A percentile compares a stretch with the other conserved stretches of the same genome.
phyloP scores from a whole-genome alignment of 1,140 invertebrate genomes.

The Papilio glaucus region DNA sequence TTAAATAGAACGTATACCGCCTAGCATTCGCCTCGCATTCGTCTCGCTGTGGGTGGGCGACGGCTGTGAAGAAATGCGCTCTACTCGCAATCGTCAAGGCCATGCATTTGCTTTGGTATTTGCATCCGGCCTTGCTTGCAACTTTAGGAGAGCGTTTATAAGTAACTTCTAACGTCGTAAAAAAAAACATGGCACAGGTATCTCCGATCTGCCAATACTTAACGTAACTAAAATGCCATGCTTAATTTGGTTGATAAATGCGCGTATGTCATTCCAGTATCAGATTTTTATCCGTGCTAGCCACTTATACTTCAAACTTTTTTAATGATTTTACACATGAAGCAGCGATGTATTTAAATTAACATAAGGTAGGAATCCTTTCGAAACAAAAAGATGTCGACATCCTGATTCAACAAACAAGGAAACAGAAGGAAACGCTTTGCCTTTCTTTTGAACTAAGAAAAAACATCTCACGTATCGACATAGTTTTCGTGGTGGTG shows the following conservation, averaged over 20 bases:
- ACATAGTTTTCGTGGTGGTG: no score
- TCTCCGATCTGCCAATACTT: not conserved
- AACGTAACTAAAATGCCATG: not conserved
- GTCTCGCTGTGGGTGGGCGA: conserved; percentile 29
- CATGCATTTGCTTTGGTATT: conserved; percentile 42
- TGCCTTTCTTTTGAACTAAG: no score
- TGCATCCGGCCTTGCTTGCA: conserved; percentile 48
- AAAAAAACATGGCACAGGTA: not conserved
- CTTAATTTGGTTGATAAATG: not conserved
- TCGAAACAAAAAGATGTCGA: no score
- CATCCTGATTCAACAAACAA: no score
- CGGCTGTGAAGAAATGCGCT: conserved; percentile 46
- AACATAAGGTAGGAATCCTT: no score
- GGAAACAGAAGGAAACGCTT: no score
- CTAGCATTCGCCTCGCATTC: conserved; percentile 24
- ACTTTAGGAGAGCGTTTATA: conserved; percentile 49
- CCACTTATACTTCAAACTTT: not conserved
- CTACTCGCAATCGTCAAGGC: conserved; percentile 41
- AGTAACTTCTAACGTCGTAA: not conserved
- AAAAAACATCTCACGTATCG: no score
- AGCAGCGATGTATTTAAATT: no score
- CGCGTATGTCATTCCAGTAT: not conserved
- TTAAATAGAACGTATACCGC: conserved; percentile 23
- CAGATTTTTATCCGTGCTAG: not conserved
- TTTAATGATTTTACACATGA: no score